Evolutionary conservation across 2,797 vertebrate genomes (phyloP).

Genomic region (Sitta carolinensis): DNA sequence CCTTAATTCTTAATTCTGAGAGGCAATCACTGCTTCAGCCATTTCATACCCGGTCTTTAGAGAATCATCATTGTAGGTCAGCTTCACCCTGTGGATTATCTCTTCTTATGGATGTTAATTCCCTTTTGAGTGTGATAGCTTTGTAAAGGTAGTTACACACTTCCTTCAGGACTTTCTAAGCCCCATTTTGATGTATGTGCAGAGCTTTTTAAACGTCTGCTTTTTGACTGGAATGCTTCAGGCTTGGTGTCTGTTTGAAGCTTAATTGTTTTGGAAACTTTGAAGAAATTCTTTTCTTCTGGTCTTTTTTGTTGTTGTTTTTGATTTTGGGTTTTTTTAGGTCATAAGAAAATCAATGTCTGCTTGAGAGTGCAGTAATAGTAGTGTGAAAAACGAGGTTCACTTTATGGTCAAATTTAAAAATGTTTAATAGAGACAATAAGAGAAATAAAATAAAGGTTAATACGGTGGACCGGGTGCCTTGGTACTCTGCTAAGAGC

Average conservation of each 20-base stretch:
- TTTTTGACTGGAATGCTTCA: constrained; percentile 3
- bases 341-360: background rate
- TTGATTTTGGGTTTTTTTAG: background rate
- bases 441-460: too few species aligned
- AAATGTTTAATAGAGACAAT: too few species aligned
- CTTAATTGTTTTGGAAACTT: constrained; percentile 19
- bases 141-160: background rate
- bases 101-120: background rate
- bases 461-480: too few species aligned
- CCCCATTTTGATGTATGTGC: background rate
- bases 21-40: background rate
- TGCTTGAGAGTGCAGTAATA: background rate
- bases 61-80: background rate
- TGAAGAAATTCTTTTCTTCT: background rate
- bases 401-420: too few species aligned
- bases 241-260: constrained; percentile 33
- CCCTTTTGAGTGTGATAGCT: background rate
- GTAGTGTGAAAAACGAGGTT: background rate
- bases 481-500: too few species aligned
- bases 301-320: background rate
- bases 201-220: constrained; percentile 2
- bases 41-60: background rate
- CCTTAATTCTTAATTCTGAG: background rate
- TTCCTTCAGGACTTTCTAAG: constrained; percentile 25
- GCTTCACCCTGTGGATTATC: background rate